These are phyloP conservation scores for Tenualosa ilisha DNA, from an alignment of 2,797 vertebrate genomes.

Conservation along the genomic window DNA sequence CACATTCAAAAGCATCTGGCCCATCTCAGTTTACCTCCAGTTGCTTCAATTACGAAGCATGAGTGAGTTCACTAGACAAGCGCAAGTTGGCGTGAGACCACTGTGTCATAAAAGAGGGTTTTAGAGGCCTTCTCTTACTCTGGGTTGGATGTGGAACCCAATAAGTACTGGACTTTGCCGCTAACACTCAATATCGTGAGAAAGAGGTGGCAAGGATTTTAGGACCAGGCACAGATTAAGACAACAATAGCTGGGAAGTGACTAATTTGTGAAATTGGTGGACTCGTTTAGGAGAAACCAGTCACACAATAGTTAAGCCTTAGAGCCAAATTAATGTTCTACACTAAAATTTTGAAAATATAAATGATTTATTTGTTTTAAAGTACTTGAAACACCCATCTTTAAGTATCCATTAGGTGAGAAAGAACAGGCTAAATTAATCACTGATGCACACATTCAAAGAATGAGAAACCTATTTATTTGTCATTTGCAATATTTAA, in stretches of 20 bases:
- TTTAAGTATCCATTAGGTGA: background rate
- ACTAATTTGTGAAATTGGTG: constrained; percentile 70
- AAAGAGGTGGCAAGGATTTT: constrained; percentile 71
- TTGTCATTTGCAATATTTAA: no score
- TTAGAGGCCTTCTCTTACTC: constrained; percentile 61
- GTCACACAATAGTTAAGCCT: background rate
- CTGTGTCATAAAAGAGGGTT: constrained; percentile 75
- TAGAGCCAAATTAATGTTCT: background rate
- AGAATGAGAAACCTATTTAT: background rate
- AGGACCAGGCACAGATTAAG: constrained; percentile 71
- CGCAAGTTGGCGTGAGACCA: constrained; percentile 52
- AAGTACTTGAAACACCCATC: background rate
- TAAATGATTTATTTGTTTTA: background rate
- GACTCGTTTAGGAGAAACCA: constrained; percentile 21
- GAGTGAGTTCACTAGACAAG: constrained; percentile 13
- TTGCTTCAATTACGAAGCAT: background rate
- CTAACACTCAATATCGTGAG: constrained; percentile 75
- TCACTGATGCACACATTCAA: background rate
- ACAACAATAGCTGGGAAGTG: constrained; percentile 65
- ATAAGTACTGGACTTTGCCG: constrained; percentile 71
- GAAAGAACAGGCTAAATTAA: background rate
- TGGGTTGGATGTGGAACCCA: constrained; percentile 68
- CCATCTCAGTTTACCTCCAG: background rate
- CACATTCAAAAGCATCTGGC: constrained; percentile 3
- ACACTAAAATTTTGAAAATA: background rate